Evolutionary conservation across 2,888 invertebrate species (phyloP).

Genomic region (Nemotelus pantherinus): DNA sequence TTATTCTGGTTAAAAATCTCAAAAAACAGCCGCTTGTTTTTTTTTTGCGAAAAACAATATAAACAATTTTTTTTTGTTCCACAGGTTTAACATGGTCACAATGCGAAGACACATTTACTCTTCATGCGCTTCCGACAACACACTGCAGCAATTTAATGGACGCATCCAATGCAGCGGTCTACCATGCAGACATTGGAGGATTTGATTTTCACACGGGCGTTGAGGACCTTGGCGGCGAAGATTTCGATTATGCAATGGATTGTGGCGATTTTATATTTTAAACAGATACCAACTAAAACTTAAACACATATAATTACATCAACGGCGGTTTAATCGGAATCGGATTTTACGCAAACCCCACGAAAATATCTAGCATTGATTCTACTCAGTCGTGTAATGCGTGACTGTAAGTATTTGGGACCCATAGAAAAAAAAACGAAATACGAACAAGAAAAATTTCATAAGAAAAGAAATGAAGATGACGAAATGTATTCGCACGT

Average conservation of each 20-base stretch:
- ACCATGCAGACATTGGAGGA: conserved; percentile 72
- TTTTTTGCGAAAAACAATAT: too few species aligned
- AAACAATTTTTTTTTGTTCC: background rate
- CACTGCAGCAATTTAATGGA: conserved; percentile 73
- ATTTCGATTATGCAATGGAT: conserved; percentile 77
- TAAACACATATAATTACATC: background rate
- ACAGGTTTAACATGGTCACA: conserved; percentile 73
- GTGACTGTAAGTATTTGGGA: conserved; percentile 24
- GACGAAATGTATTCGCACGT: conserved; percentile 3
- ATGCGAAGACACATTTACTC: conserved; percentile 73
- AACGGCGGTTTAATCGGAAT: conserved; percentile 19
- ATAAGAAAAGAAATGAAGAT: conserved; percentile 11
- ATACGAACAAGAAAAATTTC: conserved; percentile 9
- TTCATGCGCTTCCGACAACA: conserved; percentile 73
- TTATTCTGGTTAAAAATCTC: too few species aligned
- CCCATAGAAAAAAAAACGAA: conserved; percentile 9
- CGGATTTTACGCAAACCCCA: background rate
- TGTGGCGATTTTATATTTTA: conserved; percentile 79
- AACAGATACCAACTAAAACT: conserved; percentile 48
- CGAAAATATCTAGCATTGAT: conserved; percentile 14
- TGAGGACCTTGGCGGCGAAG: conserved; percentile 67
- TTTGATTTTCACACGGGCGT: conserved; percentile 68
- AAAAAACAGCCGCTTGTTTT: too few species aligned
- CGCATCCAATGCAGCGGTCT: conserved; percentile 68
- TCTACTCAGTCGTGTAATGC: conserved; percentile 32